Conservation (phyloP, 2,797 vertebrate species). For the Centroberyx gerrardi region DNA sequence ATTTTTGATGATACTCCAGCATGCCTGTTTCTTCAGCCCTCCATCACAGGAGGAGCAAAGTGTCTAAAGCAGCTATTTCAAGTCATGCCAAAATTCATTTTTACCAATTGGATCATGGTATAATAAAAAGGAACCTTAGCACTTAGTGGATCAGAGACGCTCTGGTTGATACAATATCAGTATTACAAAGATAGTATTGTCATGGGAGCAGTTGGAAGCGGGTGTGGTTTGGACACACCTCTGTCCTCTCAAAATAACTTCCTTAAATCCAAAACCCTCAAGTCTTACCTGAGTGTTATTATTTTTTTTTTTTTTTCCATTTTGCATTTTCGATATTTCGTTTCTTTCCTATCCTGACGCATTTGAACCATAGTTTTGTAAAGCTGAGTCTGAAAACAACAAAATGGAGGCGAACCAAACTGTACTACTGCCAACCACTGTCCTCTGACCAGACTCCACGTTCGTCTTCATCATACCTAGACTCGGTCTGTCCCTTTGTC, state of each 20-base stretch:
- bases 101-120: constrained; percentile 45
- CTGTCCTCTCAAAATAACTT: constrained; percentile 7
- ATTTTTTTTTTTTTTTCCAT: constrained; percentile 39
- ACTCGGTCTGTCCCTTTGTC: constrained; percentile 41
- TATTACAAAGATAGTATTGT: constrained; percentile 49
- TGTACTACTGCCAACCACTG: constrained; percentile 40
- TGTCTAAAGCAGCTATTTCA: constrained; percentile 70
- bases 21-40: constrained; percentile 12
- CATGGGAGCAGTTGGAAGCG: constrained; percentile 17
- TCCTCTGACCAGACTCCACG: constrained; percentile 25
- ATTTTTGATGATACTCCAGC: constrained; percentile 14
- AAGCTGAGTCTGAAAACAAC: constrained; percentile 34
- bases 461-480: constrained; percentile 39
- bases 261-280: constrained; percentile 31
- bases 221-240: constrained; percentile 12
- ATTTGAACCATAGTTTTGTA: constrained; percentile 18
- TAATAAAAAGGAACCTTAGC: neutral
- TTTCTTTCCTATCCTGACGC: constrained; percentile 15
- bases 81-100: constrained; percentile 68
- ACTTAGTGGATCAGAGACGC: neutral
- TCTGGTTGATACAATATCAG: constrained; percentile 28
- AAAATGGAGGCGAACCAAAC: constrained; percentile 36
- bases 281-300: constrained; percentile 55
- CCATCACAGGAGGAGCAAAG: constrained; percentile 37
- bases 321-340: constrained; percentile 22